Percentiles rank a stretch among this genome's conserved stretches.
phyloP scores from a whole-genome alignment of 2,797 vertebrate species.

The Ceryle rudis region DNA sequence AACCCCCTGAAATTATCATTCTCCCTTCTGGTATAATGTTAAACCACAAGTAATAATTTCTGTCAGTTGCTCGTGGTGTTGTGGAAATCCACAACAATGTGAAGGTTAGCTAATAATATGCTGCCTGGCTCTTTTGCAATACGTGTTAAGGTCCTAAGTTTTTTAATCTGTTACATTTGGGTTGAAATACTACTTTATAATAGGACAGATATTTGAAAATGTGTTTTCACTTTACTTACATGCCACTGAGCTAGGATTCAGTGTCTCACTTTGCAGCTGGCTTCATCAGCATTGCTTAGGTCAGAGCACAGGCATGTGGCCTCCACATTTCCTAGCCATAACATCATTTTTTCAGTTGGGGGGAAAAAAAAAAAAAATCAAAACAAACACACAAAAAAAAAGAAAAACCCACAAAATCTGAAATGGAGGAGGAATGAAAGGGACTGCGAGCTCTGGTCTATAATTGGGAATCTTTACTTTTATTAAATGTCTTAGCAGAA shows the following conservation, averaged over 20 bases:
- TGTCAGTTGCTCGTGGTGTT: background rate
- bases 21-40: background rate
- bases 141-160: accelerated
- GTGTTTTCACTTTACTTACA: background rate
- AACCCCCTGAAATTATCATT: background rate
- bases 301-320: background rate
- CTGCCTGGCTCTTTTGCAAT: background rate
- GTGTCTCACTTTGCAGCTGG: background rate
- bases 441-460: background rate
- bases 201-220: background rate
- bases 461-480: conserved; percentile 9
- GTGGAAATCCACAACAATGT: background rate
- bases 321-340: background rate
- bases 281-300: background rate
- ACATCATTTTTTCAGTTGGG: background rate
- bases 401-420: background rate
- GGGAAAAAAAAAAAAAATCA: background rate
- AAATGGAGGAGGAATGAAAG: background rate
- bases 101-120: background rate
- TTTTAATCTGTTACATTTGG: background rate
- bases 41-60: background rate
- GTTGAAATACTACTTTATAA: background rate
- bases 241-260: background rate
- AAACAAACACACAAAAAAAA: background rate
- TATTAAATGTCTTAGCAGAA: conserved; percentile 5